A percentile compares a stretch with the other conserved stretches of the same genome.
Conservation (phyloP, 2,797 vertebrate species). For the Chiloscyllium punctatum region DNA sequence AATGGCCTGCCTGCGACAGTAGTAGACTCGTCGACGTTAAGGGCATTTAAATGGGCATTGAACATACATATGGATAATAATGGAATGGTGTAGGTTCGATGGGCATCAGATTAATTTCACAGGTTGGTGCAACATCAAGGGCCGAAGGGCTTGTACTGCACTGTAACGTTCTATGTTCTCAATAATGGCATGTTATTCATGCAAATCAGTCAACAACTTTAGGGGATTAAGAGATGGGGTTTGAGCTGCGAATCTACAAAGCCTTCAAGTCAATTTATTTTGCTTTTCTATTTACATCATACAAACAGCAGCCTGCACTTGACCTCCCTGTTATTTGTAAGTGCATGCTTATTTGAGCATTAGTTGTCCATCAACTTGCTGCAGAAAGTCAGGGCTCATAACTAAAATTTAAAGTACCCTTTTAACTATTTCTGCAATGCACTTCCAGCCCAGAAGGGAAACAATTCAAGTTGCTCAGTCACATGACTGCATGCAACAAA, state of each 20-base stretch:
- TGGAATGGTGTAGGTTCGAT: too few species aligned
- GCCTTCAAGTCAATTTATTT: neutral
- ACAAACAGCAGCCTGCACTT: neutral
- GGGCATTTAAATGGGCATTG: too few species aligned
- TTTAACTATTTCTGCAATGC: neutral
- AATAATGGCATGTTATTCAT: neutral
- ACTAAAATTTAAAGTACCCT: neutral
- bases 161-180: too few species aligned
- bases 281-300: neutral
- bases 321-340: neutral
- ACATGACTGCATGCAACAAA: neutral
- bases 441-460: neutral
- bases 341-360: neutral
- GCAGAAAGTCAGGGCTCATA: neutral
- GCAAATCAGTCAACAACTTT: neutral
- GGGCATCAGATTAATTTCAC: too few species aligned
- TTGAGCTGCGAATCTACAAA: neutral
- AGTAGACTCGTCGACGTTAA: too few species aligned
- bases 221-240: neutral
- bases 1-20: too few species aligned
- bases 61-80: too few species aligned
- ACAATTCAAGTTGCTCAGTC: neutral
- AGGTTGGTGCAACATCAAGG: too few species aligned
- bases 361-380: neutral
- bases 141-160: too few species aligned